A percentile compares a stretch with the other conserved stretches of the same genome.
These are phyloP conservation scores for Yponomeuta sedellus DNA, from an alignment of 2,888 invertebrate species.

Conservation along the genomic window DNA sequence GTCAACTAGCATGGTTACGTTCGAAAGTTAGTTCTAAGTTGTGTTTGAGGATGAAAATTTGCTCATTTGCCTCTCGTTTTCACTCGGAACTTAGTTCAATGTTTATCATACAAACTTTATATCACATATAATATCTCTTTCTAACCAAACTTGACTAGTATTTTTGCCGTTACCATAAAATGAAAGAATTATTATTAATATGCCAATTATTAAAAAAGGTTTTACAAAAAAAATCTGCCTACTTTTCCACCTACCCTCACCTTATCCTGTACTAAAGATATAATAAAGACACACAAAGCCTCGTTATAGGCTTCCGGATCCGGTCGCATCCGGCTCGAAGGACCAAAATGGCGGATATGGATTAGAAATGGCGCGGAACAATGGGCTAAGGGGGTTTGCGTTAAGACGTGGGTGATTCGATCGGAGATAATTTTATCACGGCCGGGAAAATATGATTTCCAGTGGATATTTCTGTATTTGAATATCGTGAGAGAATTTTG, in stretches of 20 bases:
- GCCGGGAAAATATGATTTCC: not conserved
- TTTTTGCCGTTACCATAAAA: not conserved
- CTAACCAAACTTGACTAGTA: too few species aligned
- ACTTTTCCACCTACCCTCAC: not conserved
- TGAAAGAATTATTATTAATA: not conserved
- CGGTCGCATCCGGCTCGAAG: constrained; percentile 52
- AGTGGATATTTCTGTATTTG: not conserved
- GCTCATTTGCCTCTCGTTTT: constrained; percentile 1
- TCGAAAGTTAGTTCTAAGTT: not conserved
- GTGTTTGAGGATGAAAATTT: not conserved
- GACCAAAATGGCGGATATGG: constrained; percentile 55
- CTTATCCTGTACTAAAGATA: not conserved
- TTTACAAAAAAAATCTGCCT: not conserved
- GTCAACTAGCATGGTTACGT: not conserved
- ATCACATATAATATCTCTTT: too few species aligned
- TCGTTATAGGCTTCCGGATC: constrained; percentile 61
- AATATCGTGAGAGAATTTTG: not conserved
- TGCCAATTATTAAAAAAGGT: not conserved
- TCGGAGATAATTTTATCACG: not conserved
- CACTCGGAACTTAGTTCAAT: not conserved
- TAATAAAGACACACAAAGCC: constrained; percentile 20
- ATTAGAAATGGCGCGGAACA: constrained; percentile 46
- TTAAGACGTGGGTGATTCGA: not conserved
- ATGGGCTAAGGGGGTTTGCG: constrained; percentile 25
- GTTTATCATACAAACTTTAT: not conserved